These are phyloP conservation scores for Caenorhabditis sp. DNA, from an alignment of 2,888 invertebrate species.

Conservation along the genomic window DNA sequence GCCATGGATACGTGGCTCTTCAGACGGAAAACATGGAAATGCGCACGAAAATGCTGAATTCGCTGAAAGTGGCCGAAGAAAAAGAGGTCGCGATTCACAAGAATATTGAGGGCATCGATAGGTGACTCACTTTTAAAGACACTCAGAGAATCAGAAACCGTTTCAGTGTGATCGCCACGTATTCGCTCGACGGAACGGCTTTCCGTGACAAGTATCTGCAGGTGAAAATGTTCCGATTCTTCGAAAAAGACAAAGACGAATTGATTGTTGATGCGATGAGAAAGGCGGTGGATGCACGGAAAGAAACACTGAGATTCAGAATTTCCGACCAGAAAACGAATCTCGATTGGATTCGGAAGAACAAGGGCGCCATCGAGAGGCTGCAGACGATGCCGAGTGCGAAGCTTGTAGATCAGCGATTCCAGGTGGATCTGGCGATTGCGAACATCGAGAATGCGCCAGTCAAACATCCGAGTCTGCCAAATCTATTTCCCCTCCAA, in stretches of 20 bases:
- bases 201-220: constrained; percentile 6
- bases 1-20: constrained; percentile 20
- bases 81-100: constrained; percentile 9
- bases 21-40: constrained; percentile 14
- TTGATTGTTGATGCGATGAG: no score
- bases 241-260: not conserved
- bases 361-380: constrained; percentile 7
- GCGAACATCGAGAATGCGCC: not conserved
- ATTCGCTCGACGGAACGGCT: not conserved
- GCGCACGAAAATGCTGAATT: constrained; percentile 10
- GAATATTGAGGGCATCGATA: constrained; percentile 23
- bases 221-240: constrained; percentile 3
- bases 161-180: not conserved
- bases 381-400: not conserved
- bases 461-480: constrained; percentile 22
- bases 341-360: constrained; percentile 33
- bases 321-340: constrained; percentile 20
- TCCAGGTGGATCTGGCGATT: constrained; percentile 13
- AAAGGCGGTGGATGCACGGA: not conserved
- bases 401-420: constrained; percentile 4
- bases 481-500: not conserved
- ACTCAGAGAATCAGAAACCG: not conserved
- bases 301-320: not conserved
- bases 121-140: no score
- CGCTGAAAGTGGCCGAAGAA: constrained; percentile 8